Conservation (phyloP, 2,888 invertebrate genomes). For the Sinohyriopsis cumingii region DNA sequence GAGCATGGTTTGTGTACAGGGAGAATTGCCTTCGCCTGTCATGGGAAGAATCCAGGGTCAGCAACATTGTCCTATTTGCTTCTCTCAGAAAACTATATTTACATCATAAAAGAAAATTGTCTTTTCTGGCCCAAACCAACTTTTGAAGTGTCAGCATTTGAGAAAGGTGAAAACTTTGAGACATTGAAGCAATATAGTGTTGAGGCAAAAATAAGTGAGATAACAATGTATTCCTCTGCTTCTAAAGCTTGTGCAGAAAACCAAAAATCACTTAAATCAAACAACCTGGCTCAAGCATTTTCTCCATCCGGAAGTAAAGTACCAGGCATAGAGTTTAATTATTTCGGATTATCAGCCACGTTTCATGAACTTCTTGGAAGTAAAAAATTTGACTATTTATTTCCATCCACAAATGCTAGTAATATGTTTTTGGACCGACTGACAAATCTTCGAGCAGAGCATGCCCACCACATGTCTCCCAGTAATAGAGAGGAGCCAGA, state of each 20-base stretch:
- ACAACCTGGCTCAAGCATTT: background rate
- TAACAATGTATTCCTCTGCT: conserved; percentile 47
- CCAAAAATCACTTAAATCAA: background rate
- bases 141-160: conserved; percentile 48
- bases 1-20: conserved; percentile 52
- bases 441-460: conserved; percentile 57
- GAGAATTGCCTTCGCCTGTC: conserved; percentile 45
- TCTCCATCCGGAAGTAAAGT: conserved; percentile 16
- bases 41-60: conserved; percentile 41
- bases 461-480: conserved; percentile 59
- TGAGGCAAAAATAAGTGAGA: conserved; percentile 56
- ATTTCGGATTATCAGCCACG: conserved; percentile 48
- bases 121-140: conserved; percentile 62
- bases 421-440: conserved; percentile 57
- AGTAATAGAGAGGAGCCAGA: conserved; percentile 60
- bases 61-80: conserved; percentile 49
- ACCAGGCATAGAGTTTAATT: conserved; percentile 34
- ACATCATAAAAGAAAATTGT: conserved; percentile 57
- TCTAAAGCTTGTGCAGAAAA: background rate
- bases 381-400: conserved; percentile 49
- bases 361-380: conserved; percentile 49
- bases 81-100: conserved; percentile 61
- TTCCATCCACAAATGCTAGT: conserved; percentile 48
- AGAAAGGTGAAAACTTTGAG: conserved; percentile 48
- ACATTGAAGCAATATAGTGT: conserved; percentile 62